A percentile compares a stretch with the other conserved stretches of the same genome.
Conservation (phyloP, 2,113 vertebrate genomes). For the Crotophaga sulcirostris region DNA sequence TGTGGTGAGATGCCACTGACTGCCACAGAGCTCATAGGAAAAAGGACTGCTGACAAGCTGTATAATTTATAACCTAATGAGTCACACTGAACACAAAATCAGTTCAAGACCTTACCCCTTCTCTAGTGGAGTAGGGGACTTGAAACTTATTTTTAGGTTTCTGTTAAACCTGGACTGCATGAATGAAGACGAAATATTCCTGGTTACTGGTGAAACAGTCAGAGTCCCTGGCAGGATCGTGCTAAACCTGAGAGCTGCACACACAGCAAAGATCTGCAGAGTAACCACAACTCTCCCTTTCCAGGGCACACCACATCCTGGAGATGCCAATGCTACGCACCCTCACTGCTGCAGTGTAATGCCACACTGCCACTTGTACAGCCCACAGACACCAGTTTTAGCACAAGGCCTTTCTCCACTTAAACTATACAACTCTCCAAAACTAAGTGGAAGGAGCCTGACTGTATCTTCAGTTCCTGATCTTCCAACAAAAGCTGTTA, state of each 20-base stretch:
- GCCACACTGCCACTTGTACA: background rate
- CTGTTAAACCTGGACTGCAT: background rate
- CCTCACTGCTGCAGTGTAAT: background rate
- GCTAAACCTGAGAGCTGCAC: background rate
- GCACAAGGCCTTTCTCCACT: background rate
- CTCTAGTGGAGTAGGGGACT: background rate
- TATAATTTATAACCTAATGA: background rate
- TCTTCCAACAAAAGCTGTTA: background rate
- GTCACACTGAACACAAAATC: background rate
- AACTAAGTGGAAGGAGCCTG: background rate
- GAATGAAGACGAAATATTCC: background rate
- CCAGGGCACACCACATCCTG: background rate
- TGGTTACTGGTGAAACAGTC: background rate
- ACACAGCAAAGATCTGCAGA: background rate
- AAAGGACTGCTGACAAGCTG: background rate
- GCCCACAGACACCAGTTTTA: background rate
- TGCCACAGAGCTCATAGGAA: background rate
- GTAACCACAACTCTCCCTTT: background rate
- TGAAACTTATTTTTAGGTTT: background rate
- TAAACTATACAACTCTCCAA: background rate
- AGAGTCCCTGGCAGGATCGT: fast-evolving
- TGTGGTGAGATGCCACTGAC: background rate
- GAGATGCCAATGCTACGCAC: background rate
- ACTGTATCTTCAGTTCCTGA: fast-evolving
- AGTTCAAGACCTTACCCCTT: background rate